Base-by-base conservation (phyloP, 2,888 invertebrate species). In the Heliconius hortense region DNA sequence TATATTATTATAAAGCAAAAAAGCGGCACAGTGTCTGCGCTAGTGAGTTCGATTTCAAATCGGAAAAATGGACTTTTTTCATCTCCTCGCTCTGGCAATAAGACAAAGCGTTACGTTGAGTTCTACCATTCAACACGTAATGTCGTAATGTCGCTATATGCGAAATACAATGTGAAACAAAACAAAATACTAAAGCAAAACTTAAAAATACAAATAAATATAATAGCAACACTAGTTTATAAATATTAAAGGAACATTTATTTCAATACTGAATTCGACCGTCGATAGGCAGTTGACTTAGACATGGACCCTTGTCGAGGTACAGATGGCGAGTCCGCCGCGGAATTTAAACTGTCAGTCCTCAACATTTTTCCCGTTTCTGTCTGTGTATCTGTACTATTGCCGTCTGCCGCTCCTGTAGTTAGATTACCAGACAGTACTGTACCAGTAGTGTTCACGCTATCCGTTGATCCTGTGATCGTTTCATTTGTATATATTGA, bases 371-470 rank as follows among this genome's bases (percentile, higher is more conserved):
- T 13, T 26, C 26, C 26, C 7, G 60, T 60, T 15, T 5, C 26
- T 26, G 24, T 60, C 15, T 60, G 24, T 26, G 60, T 15, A 24
- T 35, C 39, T 35, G 76, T 73, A 35, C 18, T 59, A 67, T 74
- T 78, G 72, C 43, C 67, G 26, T 31, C 72, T 11, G 31, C 71
- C 43, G 56, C 60, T 11, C 21, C 62, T 24, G 77, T 77, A 11
- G 48, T 56, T n/a, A 53, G 60, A 28, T 24, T 71, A 48, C 60
- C 73, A 72, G 56, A 71, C 62, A 24, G 64, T 13, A 7, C 76
- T 24, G 73, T 76, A 63, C 13, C 28, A 31, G 72, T 76, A 63
- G 21, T 35, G 13, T 43, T 64, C 7, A 43, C 24, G 63, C 4
- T 43, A 63, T 64, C 64, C 10, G 10, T 56, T 13, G 64, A 35